These are phyloP conservation scores for Prenolepis imparis DNA, from an alignment of 2,888 invertebrate genomes.

Conservation along the genomic window DNA sequence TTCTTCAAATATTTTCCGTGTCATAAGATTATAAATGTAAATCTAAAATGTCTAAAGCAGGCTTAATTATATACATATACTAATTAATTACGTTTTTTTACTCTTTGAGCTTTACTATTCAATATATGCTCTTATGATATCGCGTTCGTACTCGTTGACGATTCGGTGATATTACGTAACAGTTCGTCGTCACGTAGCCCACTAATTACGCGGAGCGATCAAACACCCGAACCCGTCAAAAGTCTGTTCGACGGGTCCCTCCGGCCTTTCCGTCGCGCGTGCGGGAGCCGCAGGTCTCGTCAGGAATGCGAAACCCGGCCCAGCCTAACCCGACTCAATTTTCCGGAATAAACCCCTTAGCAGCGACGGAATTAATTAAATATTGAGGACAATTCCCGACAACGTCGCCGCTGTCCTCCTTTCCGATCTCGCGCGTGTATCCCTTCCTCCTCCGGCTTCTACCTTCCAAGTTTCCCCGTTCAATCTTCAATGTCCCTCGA, in stretches of 20 bases:
- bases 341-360: conserved; percentile 59
- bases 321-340: conserved; percentile 38
- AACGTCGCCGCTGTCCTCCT: conserved; percentile 4
- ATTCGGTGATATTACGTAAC: conserved; percentile 22
- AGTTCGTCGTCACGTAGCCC: conserved; percentile 24
- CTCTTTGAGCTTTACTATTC: neutral
- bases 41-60: neutral
- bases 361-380: conserved; percentile 66
- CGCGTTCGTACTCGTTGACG: neutral
- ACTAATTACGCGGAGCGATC: conserved; percentile 30
- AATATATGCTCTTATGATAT: neutral
- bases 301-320: conserved; percentile 54
- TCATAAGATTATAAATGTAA: neutral
- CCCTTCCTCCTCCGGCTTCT: neutral
- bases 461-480: neutral
- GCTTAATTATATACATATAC: neutral
- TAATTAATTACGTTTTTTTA: neutral
- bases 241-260: conserved; percentile 46
- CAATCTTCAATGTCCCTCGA: conserved; percentile 28
- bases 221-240: conserved; percentile 24
- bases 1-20: neutral
- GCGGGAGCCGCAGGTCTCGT: conserved; percentile 49
- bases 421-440: neutral
- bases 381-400: conserved; percentile 66
- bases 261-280: conserved; percentile 16